Base-by-base conservation (phyloP, 2,888 invertebrate genomes). In the Hypomecis atomaria region DNA sequence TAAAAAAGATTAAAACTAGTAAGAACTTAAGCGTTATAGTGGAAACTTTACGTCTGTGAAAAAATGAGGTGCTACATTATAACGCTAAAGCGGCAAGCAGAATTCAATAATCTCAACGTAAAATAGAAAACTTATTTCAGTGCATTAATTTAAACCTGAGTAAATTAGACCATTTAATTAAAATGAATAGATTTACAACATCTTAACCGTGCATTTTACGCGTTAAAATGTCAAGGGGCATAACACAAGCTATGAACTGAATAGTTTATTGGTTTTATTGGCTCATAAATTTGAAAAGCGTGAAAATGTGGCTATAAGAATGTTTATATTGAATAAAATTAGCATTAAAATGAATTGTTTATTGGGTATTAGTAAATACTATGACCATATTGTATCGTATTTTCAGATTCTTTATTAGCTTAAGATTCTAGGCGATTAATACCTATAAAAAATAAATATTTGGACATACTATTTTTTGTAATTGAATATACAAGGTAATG, bases 251-350 rank as follows among this genome's bases (percentile, higher is more conserved):
- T 47, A 53, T 60, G 53, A 54, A 53, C 44, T 52, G 10, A 36
- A 38, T 37, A 42, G 40, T 54, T 52, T 60, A 54, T 43, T 8
- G n/a, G 34, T 6, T 34, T 43, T 60, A 60, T 48, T 47, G 40
- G 11, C 8, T 47, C 36, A 54, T 60, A 60, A 54, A 60, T 45
- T 37, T 7, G 42, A 11, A 54, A 11, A 34, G 42, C 47, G 60
- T 54, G 60, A 60, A 60, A 54, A 54, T 42, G 45, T n/a, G 13
- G 36, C 40, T 48, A 13, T 60, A 47, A 54, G 42, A 36, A 43
- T 23, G n/a, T 47, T 50, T 36, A n/a, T 59, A 13, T 34, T 11
- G 60, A 54, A 60, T 54, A 42, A 8, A 48, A 60, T 60, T 48
- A 53, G 9, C 38, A 47, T 59, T 59, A 40, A 52, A 23, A 45